Base-by-base conservation (phyloP, 2,888 invertebrate species). In the Melieria crassipennis region DNA sequence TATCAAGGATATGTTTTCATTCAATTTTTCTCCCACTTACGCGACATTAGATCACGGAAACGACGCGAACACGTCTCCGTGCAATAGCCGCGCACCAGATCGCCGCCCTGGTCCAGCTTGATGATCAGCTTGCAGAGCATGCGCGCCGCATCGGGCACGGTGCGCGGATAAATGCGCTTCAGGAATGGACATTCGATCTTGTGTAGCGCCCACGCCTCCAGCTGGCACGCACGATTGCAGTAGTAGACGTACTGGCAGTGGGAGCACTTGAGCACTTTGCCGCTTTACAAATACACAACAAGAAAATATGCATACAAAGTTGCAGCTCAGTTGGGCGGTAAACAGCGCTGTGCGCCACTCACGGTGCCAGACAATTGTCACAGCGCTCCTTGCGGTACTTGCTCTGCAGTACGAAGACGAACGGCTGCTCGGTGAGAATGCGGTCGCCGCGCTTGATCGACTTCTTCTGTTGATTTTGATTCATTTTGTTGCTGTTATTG, bases 31-130 rank as follows among this genome's bases (percentile, higher is more conserved):
- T 6, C 6, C 30, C 9, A 89, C 93, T 91, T 89, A 96, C 96
- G 97, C 65, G 96, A 94, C 94, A 96, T 95, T 42, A 97, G 87
- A 87, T 96, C 94, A 81, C 92, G 92, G 88, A 95, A 96, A 87
- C 91, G 92, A 70, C 95, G 89, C 78, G 90, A 94, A 10, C 89
- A 90, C 4, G 89, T 91, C 46, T 91, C 89, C 0, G 91, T 89
- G 80, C 94, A 94, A 84, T 91, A 93, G 1, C 92, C 90, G 70
- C 91, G 89, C 76, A 90, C 88, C 10, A 89, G 86, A 77, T 90
- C 89, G 1, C 94, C 94, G 61, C 93, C 93, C 64, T 91, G 91
- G 74, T 90, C 85, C 7, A 87, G 75, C 65, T 83, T 86, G 13
- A 86, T 89, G 69, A 96, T 91, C 67, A 96, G 89, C 81, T 92